phyloP scores from a whole-genome alignment of 1,140 invertebrate genomes.

The Dufourea novaeangliae region DNA sequence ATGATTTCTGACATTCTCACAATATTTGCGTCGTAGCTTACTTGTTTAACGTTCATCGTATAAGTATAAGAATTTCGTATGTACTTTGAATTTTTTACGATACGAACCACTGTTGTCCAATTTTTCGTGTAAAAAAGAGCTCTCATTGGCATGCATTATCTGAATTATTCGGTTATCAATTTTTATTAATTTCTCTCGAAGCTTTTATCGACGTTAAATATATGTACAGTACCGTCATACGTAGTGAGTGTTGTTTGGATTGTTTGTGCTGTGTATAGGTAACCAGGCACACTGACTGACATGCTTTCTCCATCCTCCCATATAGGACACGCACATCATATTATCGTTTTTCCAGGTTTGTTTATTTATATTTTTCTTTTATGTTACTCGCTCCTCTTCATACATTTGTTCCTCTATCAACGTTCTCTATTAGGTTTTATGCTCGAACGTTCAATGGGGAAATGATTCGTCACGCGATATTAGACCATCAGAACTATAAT shows the following conservation, averaged over 20 bases:
- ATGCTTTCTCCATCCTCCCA: slow-evolving; percentile 75
- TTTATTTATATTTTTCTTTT: slow-evolving; percentile 71
- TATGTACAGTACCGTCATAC: slow-evolving; percentile 40
- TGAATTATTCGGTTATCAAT: slow-evolving; percentile 10
- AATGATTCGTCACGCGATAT: neutral
- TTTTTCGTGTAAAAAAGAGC: neutral
- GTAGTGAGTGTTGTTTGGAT: slow-evolving; percentile 78
- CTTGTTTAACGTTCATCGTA: no score
- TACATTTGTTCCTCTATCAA: slow-evolving; percentile 20
- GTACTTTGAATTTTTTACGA: neutral
- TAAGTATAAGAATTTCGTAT: no score
- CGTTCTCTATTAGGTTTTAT: neutral
- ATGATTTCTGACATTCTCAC: no score
- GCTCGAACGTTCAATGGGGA: neutral
- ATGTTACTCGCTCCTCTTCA: neutral
- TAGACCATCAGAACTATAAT: no score
- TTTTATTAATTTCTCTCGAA: slow-evolving; percentile 21
- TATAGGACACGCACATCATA: slow-evolving; percentile 76
- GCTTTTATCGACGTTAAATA: slow-evolving; percentile 8
- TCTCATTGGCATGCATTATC: slow-evolving; percentile 42
- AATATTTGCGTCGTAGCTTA: no score
- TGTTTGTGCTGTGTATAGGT: slow-evolving; percentile 80
- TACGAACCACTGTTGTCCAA: no score
- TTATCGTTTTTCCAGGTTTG: slow-evolving; percentile 78
- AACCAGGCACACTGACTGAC: slow-evolving; percentile 79